Conservation (phyloP, 2,888 invertebrate species). For the Acrobasis consociella region DNA sequence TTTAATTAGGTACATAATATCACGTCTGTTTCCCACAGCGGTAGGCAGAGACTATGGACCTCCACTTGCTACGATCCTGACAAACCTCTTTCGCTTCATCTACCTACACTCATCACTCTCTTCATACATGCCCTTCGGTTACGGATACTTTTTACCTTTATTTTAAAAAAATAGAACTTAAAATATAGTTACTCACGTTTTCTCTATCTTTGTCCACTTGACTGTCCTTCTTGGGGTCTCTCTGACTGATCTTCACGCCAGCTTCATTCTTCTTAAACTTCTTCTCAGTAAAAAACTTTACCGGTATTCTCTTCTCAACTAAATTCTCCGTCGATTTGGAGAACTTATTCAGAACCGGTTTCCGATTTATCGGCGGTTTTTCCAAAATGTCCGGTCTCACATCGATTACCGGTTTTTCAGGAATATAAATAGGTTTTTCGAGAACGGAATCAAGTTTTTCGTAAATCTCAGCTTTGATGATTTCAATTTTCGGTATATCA, state of each 20-base stretch:
- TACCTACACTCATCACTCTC: no score
- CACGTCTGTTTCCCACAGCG: no score
- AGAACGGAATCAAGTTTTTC: slow-evolving; percentile 3
- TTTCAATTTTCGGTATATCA: slow-evolving; percentile 24
- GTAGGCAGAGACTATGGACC: no score
- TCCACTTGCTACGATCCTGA: no score
- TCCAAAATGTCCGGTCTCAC: neutral
- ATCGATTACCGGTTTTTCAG: slow-evolving; percentile 24
- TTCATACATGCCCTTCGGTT: no score
- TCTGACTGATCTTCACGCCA: slow-evolving; percentile 36
- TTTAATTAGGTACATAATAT: no score
- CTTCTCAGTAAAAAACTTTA: slow-evolving; percentile 55
- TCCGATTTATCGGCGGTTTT: slow-evolving; percentile 25
- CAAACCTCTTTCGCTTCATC: no score
- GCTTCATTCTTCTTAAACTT: slow-evolving; percentile 40
- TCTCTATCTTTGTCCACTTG: slow-evolving; percentile 70
- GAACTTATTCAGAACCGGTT: slow-evolving; percentile 40
- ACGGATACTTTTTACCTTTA: no score
- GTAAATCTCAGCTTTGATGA: neutral
- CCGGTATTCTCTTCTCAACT: slow-evolving; percentile 40
- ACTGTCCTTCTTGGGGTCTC: slow-evolving; percentile 54
- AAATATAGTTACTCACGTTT: slow-evolving; percentile 61
- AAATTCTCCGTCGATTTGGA: slow-evolving; percentile 41
- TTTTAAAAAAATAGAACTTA: no score
- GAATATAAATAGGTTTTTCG: slow-evolving; percentile 4